These are phyloP conservation scores for Zaprionus taronus DNA, from an alignment of 1,140 invertebrate genomes.

Conservation along the genomic window DNA sequence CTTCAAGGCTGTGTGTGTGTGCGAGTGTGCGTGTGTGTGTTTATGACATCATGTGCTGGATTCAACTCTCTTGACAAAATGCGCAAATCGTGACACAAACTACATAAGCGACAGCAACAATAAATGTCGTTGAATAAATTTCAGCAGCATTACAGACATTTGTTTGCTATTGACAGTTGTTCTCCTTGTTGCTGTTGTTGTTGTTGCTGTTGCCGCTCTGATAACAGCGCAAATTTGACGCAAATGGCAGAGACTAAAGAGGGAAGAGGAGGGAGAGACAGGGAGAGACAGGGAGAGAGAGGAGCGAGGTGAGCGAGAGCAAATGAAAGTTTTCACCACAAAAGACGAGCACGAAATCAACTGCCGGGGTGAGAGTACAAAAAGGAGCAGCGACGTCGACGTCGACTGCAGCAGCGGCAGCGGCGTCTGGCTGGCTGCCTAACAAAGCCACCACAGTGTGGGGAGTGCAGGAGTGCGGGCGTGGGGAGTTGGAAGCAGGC, in stretches of 20 bases:
- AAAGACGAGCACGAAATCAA: conserved; percentile 52
- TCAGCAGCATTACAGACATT: conserved; percentile 61
- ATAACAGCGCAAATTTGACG: conserved; percentile 70
- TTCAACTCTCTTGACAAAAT: conserved; percentile 45
- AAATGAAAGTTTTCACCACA: conserved; percentile 74
- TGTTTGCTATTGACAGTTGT: conserved; percentile 60
- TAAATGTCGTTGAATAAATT: conserved; percentile 70
- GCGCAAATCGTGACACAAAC: conserved; percentile 50
- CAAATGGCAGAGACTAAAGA: conserved; percentile 28
- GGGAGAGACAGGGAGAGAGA: conserved; percentile 14
- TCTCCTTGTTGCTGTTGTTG: conserved; percentile 26
- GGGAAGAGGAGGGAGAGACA: conserved; percentile 10
- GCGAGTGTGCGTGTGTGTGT: background rate
- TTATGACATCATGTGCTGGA: conserved; percentile 56
- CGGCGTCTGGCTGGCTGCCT: conserved; percentile 69
- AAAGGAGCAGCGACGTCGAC: conserved; percentile 33
- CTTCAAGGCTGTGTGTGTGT: conserved; percentile 19
- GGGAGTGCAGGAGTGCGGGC: background rate
- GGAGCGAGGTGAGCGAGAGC: conserved; percentile 31
- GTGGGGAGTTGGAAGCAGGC: conserved; percentile 23
- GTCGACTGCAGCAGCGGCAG: conserved; percentile 12
- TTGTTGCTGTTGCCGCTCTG: conserved; percentile 56
- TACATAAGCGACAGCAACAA: conserved; percentile 57
- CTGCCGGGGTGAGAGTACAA: conserved; percentile 39
- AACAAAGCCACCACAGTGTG: conserved; percentile 65